Base-by-base conservation (phyloP, 2,797 vertebrate genomes). In the Bovichtus diacanthus region DNA sequence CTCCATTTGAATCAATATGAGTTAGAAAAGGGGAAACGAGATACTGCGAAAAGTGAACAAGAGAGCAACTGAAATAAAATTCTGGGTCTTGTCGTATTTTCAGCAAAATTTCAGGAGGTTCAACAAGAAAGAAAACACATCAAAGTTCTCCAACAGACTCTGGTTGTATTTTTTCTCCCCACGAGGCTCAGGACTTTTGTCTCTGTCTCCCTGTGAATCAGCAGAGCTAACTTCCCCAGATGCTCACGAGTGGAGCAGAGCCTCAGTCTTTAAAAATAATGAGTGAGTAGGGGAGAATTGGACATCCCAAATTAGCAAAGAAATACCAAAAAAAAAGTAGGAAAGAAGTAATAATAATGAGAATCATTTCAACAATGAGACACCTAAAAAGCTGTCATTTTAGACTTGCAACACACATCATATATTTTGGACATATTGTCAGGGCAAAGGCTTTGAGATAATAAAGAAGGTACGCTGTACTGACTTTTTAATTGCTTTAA, bases 81-180 rank as follows among this genome's bases (percentile, higher is more conserved):
- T 71, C 19, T 39, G 54, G 44, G 62, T 64, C 31, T 19, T 23
- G 47, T 65, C 39, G 67, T 59, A 46, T 77, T 74, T 61, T 53
- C 46, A 70, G 54, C 56, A 61, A 67, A 39, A 60, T 67, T 54
- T 81, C 29, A 70, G 31, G 31, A 44, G 66, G 79, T 83, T 76
- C 34, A 29, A 53, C 43, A 39, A 41, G 31, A 72, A 68, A 70
- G 18, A 39, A 27, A 77, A 53, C 23, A n/a, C 67, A 84, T 81
- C 29, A 59, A 80, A 81, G 74, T 71, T 79, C 79, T 83, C 64
- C 59, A 60, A 43, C 58, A 82, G 54, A 76, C 72, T 71, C 34
- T 59, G 61, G 25, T 66, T 43, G 13, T 74, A 62, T 85, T 75
- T 85, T 56, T 71, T 80, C 61, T 76, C 64, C 47, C 39, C 41